phyloP scores from a whole-genome alignment of 2,888 invertebrate species.

The Hoplodrina ambigua region DNA sequence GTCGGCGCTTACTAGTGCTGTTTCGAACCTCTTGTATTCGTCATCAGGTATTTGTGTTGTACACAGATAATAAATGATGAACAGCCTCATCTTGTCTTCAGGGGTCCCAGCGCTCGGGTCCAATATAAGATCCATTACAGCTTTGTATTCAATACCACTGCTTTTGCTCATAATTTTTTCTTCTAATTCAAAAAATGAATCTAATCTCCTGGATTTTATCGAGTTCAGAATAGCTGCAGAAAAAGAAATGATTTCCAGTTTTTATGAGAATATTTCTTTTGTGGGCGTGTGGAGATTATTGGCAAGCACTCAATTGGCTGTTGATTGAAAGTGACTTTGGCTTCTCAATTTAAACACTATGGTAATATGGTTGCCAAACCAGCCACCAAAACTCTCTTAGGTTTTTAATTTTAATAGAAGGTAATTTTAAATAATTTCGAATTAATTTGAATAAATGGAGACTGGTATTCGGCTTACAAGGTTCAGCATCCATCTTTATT shows the following conservation, averaged over 20 bases:
- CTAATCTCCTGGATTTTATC: slow-evolving; percentile 97
- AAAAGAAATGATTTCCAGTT: not conserved
- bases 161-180: slow-evolving; percentile 98
- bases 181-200: slow-evolving; percentile 99
- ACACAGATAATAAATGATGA: slow-evolving; percentile 98
- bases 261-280: not conserved
- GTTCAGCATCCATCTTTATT: not conserved
- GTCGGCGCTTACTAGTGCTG: slow-evolving; percentile 94
- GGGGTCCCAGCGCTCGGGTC: slow-evolving; percentile 96
- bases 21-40: slow-evolving; percentile 96
- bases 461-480: too few species aligned
- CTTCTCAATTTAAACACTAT: too few species aligned
- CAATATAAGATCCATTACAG: slow-evolving; percentile 95
- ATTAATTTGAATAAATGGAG: too few species aligned
- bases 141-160: slow-evolving; percentile 93
- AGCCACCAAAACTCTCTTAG: too few species aligned
- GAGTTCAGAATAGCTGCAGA: slow-evolving; percentile 93
- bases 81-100: slow-evolving; percentile 98
- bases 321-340: too few species aligned
- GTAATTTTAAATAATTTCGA: too few species aligned
- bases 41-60: slow-evolving; percentile 94
- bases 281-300: too few species aligned
- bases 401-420: too few species aligned
- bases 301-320: too few species aligned
- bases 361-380: too few species aligned